A percentile compares a stretch with the other conserved stretches of the same genome.
Evolutionary conservation across 2,888 invertebrate genomes (phyloP).

Genomic region (Selenia dentaria): DNA sequence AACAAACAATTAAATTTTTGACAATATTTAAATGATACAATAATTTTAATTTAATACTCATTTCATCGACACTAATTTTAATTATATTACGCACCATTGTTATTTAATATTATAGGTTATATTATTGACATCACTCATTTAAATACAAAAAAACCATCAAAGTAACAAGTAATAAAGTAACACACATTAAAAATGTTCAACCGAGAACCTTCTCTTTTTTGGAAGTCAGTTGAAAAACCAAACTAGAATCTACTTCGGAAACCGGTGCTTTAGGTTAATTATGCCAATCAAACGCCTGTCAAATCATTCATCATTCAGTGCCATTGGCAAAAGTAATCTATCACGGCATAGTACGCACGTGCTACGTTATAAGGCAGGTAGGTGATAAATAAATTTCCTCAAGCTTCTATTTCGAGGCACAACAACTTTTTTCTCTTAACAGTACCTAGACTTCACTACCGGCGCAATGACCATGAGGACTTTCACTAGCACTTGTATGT

Average conservation of each 20-base stretch:
- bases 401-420: conserved; percentile 3
- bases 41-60: too few relatives aligned
- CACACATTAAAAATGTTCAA: background rate
- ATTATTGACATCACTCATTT: too few relatives aligned
- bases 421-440: conserved; percentile 21
- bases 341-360: background rate
- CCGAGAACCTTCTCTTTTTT: too few relatives aligned
- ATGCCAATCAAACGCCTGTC: background rate
- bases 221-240: too few relatives aligned
- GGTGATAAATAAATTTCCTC: too few relatives aligned
- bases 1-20: too few relatives aligned
- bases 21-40: too few relatives aligned
- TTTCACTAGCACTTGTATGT: conserved; percentile 29
- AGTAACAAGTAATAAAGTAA: background rate
- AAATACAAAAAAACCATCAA: too few relatives aligned
- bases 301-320: conserved; percentile 3
- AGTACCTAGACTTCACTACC: conserved; percentile 22
- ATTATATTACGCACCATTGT: too few relatives aligned
- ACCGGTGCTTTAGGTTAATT: background rate
- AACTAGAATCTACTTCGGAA: too few relatives aligned
- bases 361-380: background rate
- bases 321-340: conserved; percentile 1
- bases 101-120: too few relatives aligned
- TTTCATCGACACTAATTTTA: too few relatives aligned
- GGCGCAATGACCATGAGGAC: conserved; percentile 35